phyloP scores from a whole-genome alignment of 2,113 vertebrate genomes.

The Scytalopus superciliaris region DNA sequence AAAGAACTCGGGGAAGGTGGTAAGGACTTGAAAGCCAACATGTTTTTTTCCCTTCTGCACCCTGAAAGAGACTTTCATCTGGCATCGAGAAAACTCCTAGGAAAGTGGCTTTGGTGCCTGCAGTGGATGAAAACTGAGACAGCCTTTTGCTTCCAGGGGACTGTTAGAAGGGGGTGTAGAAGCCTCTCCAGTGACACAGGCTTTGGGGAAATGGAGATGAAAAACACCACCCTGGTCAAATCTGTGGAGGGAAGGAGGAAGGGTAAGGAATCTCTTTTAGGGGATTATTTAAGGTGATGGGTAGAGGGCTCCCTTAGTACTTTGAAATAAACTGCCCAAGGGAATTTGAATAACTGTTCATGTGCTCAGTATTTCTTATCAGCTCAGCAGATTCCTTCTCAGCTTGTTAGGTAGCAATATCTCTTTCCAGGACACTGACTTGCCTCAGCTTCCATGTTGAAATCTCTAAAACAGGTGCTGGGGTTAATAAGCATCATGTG shows the following conservation, averaged over 20 bases:
- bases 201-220: background rate
- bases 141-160: background rate
- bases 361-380: background rate
- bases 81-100: background rate
- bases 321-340: background rate
- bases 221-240: background rate
- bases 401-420: background rate
- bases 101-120: background rate
- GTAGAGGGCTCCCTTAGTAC: background rate
- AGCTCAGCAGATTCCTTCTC: background rate
- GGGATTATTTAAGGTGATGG: background rate
- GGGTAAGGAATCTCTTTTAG: background rate
- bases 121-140: background rate
- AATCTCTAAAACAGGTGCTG: background rate
- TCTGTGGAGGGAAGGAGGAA: background rate
- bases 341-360: background rate
- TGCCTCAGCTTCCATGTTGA: background rate
- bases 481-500: background rate
- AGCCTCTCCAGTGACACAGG: background rate
- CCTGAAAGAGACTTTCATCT: background rate
- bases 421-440: background rate
- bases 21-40: background rate
- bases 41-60: background rate
- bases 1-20: background rate
- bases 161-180: background rate